Conservation (phyloP, 1,140 invertebrate species). For the Drosophila obscura region DNA sequence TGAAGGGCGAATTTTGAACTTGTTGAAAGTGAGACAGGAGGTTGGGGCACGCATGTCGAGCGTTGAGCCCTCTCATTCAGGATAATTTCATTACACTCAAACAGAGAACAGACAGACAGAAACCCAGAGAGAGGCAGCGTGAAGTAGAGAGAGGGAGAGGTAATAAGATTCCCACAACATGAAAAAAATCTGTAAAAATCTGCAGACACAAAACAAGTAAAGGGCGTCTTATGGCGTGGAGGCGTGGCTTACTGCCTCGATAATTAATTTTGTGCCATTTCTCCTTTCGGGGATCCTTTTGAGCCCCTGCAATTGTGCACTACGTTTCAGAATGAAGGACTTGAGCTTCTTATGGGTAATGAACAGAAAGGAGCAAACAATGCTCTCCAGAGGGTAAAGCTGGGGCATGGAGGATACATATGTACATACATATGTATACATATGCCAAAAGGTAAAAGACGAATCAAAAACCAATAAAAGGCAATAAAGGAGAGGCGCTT, state of each 20-base stretch:
- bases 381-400: background rate
- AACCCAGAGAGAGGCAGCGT: background rate
- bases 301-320: slow-evolving; percentile 14
- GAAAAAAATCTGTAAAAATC: slow-evolving; percentile 19
- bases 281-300: slow-evolving; percentile 37
- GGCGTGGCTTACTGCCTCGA: slow-evolving; percentile 45
- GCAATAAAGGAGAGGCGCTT: slow-evolving; percentile 51
- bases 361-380: slow-evolving; percentile 46
- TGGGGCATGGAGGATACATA: background rate
- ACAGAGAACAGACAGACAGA: slow-evolving; percentile 48
- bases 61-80: slow-evolving; percentile 11
- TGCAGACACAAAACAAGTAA: slow-evolving; percentile 65
- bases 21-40: slow-evolving; percentile 9
- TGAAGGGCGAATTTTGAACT: slow-evolving; percentile 75
- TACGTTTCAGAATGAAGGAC: slow-evolving; percentile 47
- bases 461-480: slow-evolving; percentile 81
- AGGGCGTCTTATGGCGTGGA: slow-evolving; percentile 50
- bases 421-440: too few relatives aligned
- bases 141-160: slow-evolving; percentile 33
- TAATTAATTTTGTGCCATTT: slow-evolving; percentile 75
- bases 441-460: slow-evolving; percentile 45
- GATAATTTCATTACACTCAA: slow-evolving; percentile 52
- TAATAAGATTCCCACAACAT: slow-evolving; percentile 47
- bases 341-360: slow-evolving; percentile 73
- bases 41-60: slow-evolving; percentile 18